Evolutionary conservation across 35 echinoderm and acorn worm species (phyloP).

Genomic region (Ophiothrix spiculata): DNA sequence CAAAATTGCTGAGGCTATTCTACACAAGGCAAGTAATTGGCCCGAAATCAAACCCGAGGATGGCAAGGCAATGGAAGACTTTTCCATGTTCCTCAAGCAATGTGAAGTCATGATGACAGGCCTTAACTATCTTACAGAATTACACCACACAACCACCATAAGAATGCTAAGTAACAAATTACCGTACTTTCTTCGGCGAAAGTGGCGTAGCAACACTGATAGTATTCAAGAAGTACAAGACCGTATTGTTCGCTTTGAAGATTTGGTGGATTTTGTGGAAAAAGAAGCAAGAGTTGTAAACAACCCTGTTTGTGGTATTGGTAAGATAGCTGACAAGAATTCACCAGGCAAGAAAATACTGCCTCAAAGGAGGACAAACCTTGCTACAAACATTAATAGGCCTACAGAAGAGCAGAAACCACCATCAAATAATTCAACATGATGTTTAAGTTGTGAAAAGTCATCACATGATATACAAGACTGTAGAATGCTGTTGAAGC

Average conservation of each 20-base stretch:
- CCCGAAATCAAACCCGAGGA: constrained; percentile 10
- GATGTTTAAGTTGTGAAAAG: neutral
- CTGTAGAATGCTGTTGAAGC: constrained; percentile 10
- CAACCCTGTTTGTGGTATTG: neutral
- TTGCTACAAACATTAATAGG: neutral
- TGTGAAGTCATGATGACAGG: constrained; percentile 6
- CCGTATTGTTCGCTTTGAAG: neutral
- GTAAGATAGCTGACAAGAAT: too few species aligned
- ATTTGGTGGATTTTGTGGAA: constrained; percentile 23
- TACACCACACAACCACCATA: neutral
- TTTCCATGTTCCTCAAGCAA: constrained; percentile 46
- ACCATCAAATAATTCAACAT: too few species aligned
- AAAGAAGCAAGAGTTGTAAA: constrained; percentile 4
- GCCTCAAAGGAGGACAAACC: too few species aligned
- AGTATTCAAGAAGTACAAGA: neutral
- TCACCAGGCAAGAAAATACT: too few species aligned
- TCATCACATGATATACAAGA: constrained; percentile 2
- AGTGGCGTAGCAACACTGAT: neutral
- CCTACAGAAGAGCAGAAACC: neutral
- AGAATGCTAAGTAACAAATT: constrained; percentile 3
- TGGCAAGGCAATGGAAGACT: constrained; percentile 26
- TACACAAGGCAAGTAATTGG: constrained; percentile 42
- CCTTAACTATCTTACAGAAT: neutral
- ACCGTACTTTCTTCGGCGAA: constrained; percentile 11
- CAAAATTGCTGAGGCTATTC: constrained; percentile 30